Conservation (phyloP, 2,888 invertebrate species). For the Cephus rjabovi region DNA sequence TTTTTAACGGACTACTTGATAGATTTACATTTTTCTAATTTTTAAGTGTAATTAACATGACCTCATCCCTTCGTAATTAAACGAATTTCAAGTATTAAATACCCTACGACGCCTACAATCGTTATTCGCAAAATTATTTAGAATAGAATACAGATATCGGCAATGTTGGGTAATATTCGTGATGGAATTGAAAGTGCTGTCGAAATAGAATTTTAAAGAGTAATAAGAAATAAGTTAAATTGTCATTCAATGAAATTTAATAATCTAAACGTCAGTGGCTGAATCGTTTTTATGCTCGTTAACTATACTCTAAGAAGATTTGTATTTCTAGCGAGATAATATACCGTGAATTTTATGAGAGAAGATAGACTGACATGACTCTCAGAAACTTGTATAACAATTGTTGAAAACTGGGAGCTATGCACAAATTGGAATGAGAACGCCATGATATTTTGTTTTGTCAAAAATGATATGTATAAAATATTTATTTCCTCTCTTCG, state of each 20-base stretch:
- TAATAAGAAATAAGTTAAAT: background rate
- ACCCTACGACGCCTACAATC: background rate
- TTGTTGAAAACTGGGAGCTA: background rate
- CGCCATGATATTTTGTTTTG: slow-evolving; percentile 49
- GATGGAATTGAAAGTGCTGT: background rate
- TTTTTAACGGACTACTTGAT: background rate
- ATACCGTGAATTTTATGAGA: background rate
- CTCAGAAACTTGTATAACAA: background rate
- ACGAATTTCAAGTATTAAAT: background rate
- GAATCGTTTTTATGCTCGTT: background rate
- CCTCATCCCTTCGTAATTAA: background rate
- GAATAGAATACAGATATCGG: background rate
- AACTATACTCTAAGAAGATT: background rate
- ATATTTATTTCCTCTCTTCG: slow-evolving; percentile 58
- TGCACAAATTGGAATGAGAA: slow-evolving; percentile 48
- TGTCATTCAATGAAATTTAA: background rate
- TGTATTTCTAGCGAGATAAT: background rate
- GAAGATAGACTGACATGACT: background rate
- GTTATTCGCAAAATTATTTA: background rate
- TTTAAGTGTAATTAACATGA: background rate
- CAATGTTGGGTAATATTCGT: background rate
- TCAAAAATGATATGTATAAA: slow-evolving; percentile 59
- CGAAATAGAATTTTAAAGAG: background rate
- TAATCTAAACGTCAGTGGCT: background rate
- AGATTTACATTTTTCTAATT: background rate